phyloP scores from a whole-genome alignment of 2,888 invertebrate genomes.

The Sceliomorpha sp. region DNA sequence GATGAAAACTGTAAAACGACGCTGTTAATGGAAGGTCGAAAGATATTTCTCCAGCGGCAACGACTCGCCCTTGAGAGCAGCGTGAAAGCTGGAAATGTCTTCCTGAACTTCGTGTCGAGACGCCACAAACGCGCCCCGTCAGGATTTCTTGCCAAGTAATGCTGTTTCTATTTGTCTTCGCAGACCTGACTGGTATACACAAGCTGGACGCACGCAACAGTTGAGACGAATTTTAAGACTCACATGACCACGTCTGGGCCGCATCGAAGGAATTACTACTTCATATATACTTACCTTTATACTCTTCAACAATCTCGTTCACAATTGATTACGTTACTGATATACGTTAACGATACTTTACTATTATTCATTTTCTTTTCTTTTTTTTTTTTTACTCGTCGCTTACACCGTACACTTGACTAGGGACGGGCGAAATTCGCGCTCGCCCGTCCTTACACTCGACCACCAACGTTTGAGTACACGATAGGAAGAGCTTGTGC shows the following conservation, averaged over 20 bases:
- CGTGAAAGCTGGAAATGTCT: background rate
- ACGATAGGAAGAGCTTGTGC: slow-evolving; percentile 63
- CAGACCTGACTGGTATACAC: slow-evolving; percentile 81
- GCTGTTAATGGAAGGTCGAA: no score
- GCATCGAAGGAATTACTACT: slow-evolving; percentile 78
- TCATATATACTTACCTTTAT: slow-evolving; percentile 77
- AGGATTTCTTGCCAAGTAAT: slow-evolving; percentile 53
- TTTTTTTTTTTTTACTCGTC: slow-evolving; percentile 35
- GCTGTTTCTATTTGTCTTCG: slow-evolving; percentile 80
- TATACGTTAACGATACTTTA: slow-evolving; percentile 74
- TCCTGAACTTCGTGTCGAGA: background rate
- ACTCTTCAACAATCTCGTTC: slow-evolving; percentile 74
- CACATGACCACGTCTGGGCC: slow-evolving; percentile 80
- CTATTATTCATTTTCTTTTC: slow-evolving; percentile 43
- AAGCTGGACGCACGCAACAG: slow-evolving; percentile 81
- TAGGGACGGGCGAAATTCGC: slow-evolving; percentile 11
- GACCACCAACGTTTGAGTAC: slow-evolving; percentile 31
- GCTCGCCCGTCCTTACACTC: slow-evolving; percentile 7
- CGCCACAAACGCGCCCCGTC: no score
- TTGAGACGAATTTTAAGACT: slow-evolving; percentile 80
- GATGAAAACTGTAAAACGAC: no score
- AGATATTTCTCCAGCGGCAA: no score
- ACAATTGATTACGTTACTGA: slow-evolving; percentile 78
- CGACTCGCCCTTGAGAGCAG: no score
- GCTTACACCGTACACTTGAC: slow-evolving; percentile 25